Base-by-base conservation (phyloP, 2,888 invertebrate genomes). In the Brassicogethes aeneus region DNA sequence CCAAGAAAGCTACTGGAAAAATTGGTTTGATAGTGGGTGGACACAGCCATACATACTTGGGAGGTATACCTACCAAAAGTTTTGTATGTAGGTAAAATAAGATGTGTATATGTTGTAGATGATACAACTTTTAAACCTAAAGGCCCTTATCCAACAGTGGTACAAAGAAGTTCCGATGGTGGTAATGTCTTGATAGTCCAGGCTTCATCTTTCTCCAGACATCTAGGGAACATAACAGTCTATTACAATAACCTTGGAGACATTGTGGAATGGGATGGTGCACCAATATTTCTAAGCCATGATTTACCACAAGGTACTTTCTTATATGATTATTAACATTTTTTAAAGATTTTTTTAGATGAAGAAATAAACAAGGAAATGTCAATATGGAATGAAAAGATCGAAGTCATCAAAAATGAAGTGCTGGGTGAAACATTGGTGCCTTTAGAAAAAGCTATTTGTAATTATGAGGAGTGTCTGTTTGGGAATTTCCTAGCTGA, bases 11-110 rank as follows among this genome's bases (percentile, higher is more conserved):
- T 33, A 75, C 82, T 2, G 73, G 77, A 0, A 76, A 79, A 17
- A 75, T 92, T 39, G 87, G 90, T 60, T 72, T 91, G 0, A 84
- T 92, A 41, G 83, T 92, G n/a, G 91, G 92, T 5, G 86, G 81
- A 0, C 91, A 92, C 62, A 82, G 86, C 0, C 86, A 92, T 62
- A 82, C 85, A 0, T 91, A 78, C 62, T 80, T 79, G 10, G 74
- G 73, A 48, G 50, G 58, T 58, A 55, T 10, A 10, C 5, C 23
- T 23, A 23, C 23, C 23, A 7, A 5, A 23, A 23, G 10, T 23
- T 23, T 23, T 10, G 5, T 23, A 7, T 7, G 5, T 23, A 23
- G n/a, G n/a, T n/a, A 23, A 23, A 23, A 23, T 23, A n/a, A n/a
- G 23, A 5, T 23, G 23, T 23, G 5, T 23, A 7, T 32, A 12